Evolutionary conservation across 2,113 vertebrate species (phyloP), one percentile per base, ranked within the genome.

Genomic region (Garra rufa): DNA sequence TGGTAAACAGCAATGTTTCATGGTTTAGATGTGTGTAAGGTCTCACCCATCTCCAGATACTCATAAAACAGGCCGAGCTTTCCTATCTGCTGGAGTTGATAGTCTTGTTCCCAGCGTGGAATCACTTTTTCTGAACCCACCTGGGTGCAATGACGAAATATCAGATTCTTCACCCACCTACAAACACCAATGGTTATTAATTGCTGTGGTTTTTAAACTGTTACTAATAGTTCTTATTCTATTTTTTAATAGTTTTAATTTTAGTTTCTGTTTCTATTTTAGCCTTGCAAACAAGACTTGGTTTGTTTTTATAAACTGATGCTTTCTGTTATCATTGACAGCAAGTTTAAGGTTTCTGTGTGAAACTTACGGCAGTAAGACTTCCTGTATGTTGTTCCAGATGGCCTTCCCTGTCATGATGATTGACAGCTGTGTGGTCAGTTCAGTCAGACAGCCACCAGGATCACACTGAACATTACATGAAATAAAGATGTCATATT

Each of bases 1-100:
- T 57, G 3, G 9, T 10, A 57, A 4, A n/a, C 21, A 9, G 52
- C 8, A 57, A 3, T 15, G 21, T 57, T 6, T 57, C 52, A 57
- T 57, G 52, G 52, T 65, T 83, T 1, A 6, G 2, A 41, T 34
- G 9, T 46, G 41, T 41, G 28, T n/a, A 41, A 26, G 2, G 84
- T n/a, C 90, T 93, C 91, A 99, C 98, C 97, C 97, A 99, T 99
- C 95, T 99, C 98, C 83, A 99, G 93, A 87, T 99, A 99, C 86
- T 99, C 98, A 19, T 99, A 95, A 92, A 99, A 99, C 9, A 99
- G 95, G 3, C 96, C 96, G 81, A 99, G 93, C 28, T 94, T 87
- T 67, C 96, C 96, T 87, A 98, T 97, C 57, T 38, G 70, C 92
- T 98, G 96, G 85, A 99, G 94, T 90, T 99, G 96, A 48, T 97